Evolutionary conservation across 2,797 vertebrate species (phyloP).

Genomic region (Cossypha polioptera): DNA sequence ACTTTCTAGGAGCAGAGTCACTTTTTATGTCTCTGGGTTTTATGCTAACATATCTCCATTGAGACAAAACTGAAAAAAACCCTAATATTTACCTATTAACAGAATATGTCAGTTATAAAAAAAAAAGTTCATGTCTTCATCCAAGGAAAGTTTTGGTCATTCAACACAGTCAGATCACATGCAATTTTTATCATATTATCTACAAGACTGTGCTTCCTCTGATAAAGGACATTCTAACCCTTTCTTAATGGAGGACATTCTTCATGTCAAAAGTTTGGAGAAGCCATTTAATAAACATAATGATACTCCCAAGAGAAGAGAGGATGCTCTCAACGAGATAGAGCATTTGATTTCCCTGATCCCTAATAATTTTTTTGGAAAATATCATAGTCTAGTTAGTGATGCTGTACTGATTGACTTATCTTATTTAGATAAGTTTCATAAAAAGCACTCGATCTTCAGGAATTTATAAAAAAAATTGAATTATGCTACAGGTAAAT

Average conservation of each 20-base stretch:
- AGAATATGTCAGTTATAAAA: not conserved
- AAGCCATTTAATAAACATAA: conserved; percentile 41
- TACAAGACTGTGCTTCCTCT: not conserved
- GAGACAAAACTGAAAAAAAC: not conserved
- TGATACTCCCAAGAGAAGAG: not conserved
- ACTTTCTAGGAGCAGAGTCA: not conserved
- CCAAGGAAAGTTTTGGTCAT: not conserved
- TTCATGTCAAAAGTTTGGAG: conserved; percentile 42
- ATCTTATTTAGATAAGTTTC: not conserved
- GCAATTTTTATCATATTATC: conserved; percentile 28
- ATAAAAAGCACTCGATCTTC: not conserved
- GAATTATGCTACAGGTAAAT: not conserved
- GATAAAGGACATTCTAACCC: not conserved
- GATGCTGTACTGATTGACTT: not conserved
- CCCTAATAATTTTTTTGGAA: not conserved
- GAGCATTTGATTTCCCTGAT: conserved; percentile 18
- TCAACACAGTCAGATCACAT: not conserved
- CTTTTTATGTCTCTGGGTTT: not conserved
- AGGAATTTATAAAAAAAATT: conserved; percentile 4
- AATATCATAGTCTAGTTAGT: not conserved
- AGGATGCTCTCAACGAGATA: not conserved
- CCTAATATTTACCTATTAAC: not conserved
- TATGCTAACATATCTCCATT: not conserved
- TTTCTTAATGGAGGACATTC: conserved; percentile 35
- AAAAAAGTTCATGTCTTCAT: not conserved